Percentiles rank a stretch among this genome's conserved stretches.
These are phyloP conservation scores for Blennius ocellaris DNA, from an alignment of 2,113 vertebrate species.

Conservation along the genomic window DNA sequence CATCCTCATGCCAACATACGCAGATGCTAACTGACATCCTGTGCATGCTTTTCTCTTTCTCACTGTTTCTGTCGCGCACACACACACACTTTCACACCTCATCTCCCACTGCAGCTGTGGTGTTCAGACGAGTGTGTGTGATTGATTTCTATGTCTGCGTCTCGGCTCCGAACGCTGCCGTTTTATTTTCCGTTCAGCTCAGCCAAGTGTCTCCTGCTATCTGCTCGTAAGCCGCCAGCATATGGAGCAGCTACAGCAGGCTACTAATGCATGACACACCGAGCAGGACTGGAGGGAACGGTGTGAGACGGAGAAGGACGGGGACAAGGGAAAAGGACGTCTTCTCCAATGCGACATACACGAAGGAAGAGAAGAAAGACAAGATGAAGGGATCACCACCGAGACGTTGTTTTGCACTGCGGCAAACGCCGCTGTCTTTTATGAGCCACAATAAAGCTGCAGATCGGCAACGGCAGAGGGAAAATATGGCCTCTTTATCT, in stretches of 20 bases:
- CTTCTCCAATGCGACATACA: background rate
- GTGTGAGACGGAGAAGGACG: background rate
- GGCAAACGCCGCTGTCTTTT: slow-evolving; percentile 58
- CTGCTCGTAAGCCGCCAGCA: slow-evolving; percentile 77
- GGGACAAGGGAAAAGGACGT: background rate
- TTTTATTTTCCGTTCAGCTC: slow-evolving; percentile 85
- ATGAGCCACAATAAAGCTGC: slow-evolving; percentile 66
- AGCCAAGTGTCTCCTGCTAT: slow-evolving; percentile 83
- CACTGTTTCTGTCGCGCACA: slow-evolving; percentile 4
- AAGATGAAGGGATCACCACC: slow-evolving; percentile 6
- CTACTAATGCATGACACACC: slow-evolving; percentile 82
- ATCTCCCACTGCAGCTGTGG: slow-evolving; percentile 72
- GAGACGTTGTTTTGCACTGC: slow-evolving; percentile 65
- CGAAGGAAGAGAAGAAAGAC: too few relatives aligned
- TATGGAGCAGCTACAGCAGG: slow-evolving; percentile 88
- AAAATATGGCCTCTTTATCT: slow-evolving; percentile 65
- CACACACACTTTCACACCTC: slow-evolving; percentile 70
- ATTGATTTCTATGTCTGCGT: slow-evolving; percentile 75
- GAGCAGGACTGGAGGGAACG: slow-evolving; percentile 10
- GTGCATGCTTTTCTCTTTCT: slow-evolving; percentile 8
- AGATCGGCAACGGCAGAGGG: slow-evolving; percentile 44
- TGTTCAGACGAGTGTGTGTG: slow-evolving; percentile 69
- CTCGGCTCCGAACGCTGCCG: slow-evolving; percentile 73
- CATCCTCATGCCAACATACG: too few relatives aligned
- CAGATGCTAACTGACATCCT: slow-evolving; percentile 21